Conservation (phyloP, 1,140 invertebrate genomes). For the Bombus pyrosoma region DNA sequence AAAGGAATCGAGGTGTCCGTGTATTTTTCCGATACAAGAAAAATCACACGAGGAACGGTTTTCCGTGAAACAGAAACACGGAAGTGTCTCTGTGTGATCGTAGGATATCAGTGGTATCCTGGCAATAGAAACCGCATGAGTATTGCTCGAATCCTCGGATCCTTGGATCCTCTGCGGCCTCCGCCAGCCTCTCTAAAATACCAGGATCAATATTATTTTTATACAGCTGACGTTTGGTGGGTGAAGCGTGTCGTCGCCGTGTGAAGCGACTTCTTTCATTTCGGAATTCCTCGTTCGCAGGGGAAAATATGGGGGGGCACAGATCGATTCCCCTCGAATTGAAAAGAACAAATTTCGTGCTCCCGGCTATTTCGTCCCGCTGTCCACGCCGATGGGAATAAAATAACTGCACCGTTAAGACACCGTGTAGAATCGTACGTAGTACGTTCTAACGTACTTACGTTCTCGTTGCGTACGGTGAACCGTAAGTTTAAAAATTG, state of each 20-base stretch:
- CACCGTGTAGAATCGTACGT: too few species aligned
- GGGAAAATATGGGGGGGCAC: background rate
- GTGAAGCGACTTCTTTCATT: constrained; percentile 29
- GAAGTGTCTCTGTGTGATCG: constrained; percentile 29
- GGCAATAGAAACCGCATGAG: constrained; percentile 41
- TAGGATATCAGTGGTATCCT: constrained; percentile 26
- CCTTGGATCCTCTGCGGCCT: too few species aligned
- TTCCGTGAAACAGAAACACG: constrained; percentile 11
- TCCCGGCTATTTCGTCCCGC: background rate
- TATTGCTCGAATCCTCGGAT: background rate
- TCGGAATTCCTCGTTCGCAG: constrained; percentile 25
- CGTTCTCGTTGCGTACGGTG: too few species aligned
- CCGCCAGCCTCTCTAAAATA: constrained; percentile 31
- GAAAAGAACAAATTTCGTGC: background rate
- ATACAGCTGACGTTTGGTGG: constrained; percentile 20
- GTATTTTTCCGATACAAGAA: background rate
- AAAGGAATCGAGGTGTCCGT: background rate
- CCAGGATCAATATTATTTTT: constrained; percentile 61
- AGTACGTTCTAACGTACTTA: too few species aligned
- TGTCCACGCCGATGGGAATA: background rate
- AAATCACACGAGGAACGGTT: constrained; percentile 12
- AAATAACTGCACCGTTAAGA: background rate
- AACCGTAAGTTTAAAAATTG: too few species aligned
- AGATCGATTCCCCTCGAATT: constrained; percentile 18
- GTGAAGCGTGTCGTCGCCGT: constrained; percentile 12